Conservation (phyloP, 64 coral and sea anemone genomes). For the Stylophora pistillata region DNA sequence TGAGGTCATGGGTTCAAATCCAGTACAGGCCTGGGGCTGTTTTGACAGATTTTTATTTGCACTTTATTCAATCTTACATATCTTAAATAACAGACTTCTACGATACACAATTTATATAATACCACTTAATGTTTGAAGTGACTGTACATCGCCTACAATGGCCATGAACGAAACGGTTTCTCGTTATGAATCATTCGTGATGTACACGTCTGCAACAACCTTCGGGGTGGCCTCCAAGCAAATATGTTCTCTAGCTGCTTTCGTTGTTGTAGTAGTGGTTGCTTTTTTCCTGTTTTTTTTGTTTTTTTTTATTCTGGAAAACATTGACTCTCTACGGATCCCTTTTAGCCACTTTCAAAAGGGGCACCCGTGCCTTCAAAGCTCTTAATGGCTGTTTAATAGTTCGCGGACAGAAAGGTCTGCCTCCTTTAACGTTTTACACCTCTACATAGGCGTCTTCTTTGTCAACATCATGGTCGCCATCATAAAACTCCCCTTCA, state of each 20-base stretch:
- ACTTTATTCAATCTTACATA: too few relatives aligned
- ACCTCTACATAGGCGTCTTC: conserved; percentile 77
- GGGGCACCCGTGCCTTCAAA: too few relatives aligned
- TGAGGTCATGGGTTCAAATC: too few relatives aligned
- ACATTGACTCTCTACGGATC: background rate
- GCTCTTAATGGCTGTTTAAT: background rate
- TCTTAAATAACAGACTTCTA: too few relatives aligned
- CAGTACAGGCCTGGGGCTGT: too few relatives aligned
- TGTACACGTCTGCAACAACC: background rate
- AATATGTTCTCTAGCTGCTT: background rate
- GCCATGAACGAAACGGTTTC: background rate
- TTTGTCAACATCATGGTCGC: conserved; percentile 87
- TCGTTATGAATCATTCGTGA: background rate
- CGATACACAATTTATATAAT: too few relatives aligned
- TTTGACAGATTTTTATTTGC: too few relatives aligned
- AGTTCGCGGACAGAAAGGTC: background rate
- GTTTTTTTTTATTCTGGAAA: background rate
- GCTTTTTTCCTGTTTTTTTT: background rate
- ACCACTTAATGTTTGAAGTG: background rate
- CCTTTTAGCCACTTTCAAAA: background rate
- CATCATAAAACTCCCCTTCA: conserved; percentile 87
- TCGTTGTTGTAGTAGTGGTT: background rate
- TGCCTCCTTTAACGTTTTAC: conserved; percentile 1
- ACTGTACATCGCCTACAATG: background rate
- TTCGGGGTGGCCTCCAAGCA: background rate